These are phyloP conservation scores for Colaptes auratus DNA, from an alignment of 2,113 vertebrate genomes.

Conservation along the genomic window DNA sequence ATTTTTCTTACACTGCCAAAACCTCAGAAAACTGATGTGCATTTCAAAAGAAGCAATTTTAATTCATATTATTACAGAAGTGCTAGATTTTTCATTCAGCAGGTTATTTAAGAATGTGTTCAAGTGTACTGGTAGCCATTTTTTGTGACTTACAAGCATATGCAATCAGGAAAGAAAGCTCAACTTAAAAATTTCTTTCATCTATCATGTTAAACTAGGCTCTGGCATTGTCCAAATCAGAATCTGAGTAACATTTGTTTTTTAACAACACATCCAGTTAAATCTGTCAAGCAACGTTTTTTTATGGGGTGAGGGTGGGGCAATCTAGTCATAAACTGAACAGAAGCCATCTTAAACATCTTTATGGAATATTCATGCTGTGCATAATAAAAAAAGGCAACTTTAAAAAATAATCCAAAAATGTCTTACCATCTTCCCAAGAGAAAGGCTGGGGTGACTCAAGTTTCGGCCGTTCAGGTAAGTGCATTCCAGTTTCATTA, in stretches of 20 bases:
- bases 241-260: neutral
- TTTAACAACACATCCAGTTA: neutral
- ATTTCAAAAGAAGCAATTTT: neutral
- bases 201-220: neutral
- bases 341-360: neutral
- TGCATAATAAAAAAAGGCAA: neutral
- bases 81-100: neutral
- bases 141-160: neutral
- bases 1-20: neutral
- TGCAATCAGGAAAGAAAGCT: neutral
- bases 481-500: slow-evolving; percentile 89
- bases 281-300: neutral
- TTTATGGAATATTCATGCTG: neutral
- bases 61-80: neutral
- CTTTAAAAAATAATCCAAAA: neutral
- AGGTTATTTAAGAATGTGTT: neutral
- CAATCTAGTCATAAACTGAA: neutral
- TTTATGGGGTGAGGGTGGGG: fast-evolving
- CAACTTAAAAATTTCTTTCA: neutral
- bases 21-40: neutral
- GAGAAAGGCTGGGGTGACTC: slow-evolving; percentile 85
- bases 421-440: slow-evolving; percentile 93
- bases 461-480: slow-evolving; percentile 84
- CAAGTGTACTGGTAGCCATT: neutral
- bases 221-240: neutral